Evolutionary conservation across 2,113 vertebrate genomes (phyloP), one percentile per base, ranked within the genome.

Genomic region (Parus major): DNA sequence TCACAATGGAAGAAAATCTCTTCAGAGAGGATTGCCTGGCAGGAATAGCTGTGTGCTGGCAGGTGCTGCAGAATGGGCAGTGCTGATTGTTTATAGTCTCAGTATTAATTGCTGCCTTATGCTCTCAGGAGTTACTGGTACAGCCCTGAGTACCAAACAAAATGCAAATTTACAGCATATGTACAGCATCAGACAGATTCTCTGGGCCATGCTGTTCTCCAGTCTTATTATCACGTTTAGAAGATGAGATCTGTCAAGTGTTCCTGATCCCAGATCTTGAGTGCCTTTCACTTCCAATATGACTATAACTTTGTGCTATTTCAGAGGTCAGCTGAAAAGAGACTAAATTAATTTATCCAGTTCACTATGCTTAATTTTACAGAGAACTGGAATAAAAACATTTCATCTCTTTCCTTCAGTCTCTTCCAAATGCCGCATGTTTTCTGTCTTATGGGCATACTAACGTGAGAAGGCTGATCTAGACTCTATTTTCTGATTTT

Each of bases 111-210:
- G 79, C 46, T 72, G 63, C 80, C 49, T 65, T 56, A 10, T 25
- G 78, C 83, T 90, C 65, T 70, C 49, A 86, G 68, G 60, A 93
- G 60, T 78, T 88, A 13, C 20, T 71, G 83, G 33, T 94, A 29
- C 64, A 71, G 25, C 59, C 89, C 81, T 39, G 87, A 86, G 68
- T 82, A 90, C 50, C 79, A 77, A 77, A 76, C 16, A 5, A 63
- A 90, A 69, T 81, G 76, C 82, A 92, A 31, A 83, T 81, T 35
- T 61, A 59, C 63, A 70, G 64, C 68, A 25, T 36, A 9, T 86
- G 80, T 76, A 70, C 46, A 42, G 46, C 56, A 57, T 73, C 72
- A 75, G 64, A 35, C 64, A 90, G 71, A 29, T 90, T 83, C 55
- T 66, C 76, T 63, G 56, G 35, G 76, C 68, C 1, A 0, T 56